A percentile compares a stretch with the other conserved stretches of the same genome.
These are phyloP conservation scores for Augochlora pura DNA, from an alignment of 1,140 invertebrate species.

Conservation along the genomic window DNA sequence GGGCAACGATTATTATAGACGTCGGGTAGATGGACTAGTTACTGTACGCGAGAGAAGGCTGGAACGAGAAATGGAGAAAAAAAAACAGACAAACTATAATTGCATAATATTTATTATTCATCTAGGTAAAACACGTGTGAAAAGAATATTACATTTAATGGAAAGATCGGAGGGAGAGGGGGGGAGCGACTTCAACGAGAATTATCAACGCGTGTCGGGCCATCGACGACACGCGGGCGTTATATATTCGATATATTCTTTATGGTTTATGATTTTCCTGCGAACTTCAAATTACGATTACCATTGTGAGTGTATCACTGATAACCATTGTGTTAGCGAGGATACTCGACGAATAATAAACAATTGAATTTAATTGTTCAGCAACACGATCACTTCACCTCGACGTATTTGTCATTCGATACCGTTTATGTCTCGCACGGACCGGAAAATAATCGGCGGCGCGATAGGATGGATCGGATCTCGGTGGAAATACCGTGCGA, in stretches of 20 bases:
- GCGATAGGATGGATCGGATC: too few species aligned
- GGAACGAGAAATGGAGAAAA: background rate
- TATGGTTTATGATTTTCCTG: constrained; percentile 66
- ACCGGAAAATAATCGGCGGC: too few species aligned
- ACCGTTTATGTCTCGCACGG: too few species aligned
- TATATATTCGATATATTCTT: constrained; percentile 56
- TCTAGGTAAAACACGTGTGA: constrained; percentile 45
- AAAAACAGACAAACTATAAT: background rate
- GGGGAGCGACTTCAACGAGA: constrained; percentile 24
- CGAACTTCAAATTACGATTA: constrained; percentile 68
- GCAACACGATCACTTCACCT: constrained; percentile 21
- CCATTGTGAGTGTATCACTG: constrained; percentile 68
- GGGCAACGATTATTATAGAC: constrained; percentile 11
- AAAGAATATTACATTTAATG: constrained; percentile 23
- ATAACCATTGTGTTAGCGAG: constrained; percentile 71
- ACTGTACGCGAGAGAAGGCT: background rate
- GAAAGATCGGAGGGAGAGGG: background rate
- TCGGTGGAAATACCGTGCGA: too few species aligned
- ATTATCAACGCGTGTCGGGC: background rate
- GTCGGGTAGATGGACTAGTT: background rate
- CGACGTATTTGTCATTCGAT: background rate
- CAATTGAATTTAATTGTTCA: constrained; percentile 74
- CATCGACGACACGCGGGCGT: background rate
- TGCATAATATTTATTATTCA: constrained; percentile 54
- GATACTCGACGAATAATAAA: constrained; percentile 73